Conservation (phyloP, 2,888 invertebrate genomes). For the Poecilobothrus nobilitatus region DNA sequence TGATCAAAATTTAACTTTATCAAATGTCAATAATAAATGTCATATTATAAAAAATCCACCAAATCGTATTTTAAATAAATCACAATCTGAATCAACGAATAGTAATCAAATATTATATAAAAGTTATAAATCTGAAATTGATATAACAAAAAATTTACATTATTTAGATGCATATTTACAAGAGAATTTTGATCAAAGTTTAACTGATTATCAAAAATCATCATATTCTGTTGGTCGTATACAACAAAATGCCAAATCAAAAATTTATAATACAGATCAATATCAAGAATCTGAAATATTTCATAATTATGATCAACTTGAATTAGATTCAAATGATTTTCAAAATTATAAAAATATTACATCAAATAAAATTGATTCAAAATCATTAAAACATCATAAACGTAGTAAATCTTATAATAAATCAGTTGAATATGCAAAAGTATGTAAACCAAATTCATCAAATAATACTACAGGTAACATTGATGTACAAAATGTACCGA, state of each 20-base stretch:
- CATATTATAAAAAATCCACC: conserved; percentile 11
- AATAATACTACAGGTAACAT: conserved; percentile 8
- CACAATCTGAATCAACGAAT: conserved; percentile 4
- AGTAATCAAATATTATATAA: conserved; percentile 37
- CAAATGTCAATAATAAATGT: conserved; percentile 24
- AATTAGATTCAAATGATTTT: not conserved
- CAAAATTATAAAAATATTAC: not conserved
- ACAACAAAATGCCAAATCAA: not conserved
- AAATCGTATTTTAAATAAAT: conserved; percentile 2
- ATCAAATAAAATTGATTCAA: conserved; percentile 5
- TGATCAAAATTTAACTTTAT: conserved; percentile 7
- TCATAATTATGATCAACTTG: not conserved
- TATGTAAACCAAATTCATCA: conserved; percentile 34
- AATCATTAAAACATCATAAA: conserved; percentile 28
- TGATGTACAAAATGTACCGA: conserved; percentile 28
- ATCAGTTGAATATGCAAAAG: conserved; percentile 26
- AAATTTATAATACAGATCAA: not conserved
- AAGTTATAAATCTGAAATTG: conserved; percentile 44
- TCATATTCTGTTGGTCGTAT: conserved; percentile 37
- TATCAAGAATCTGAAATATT: not conserved
- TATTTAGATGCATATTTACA: conserved; percentile 43
- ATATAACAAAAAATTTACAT: conserved; percentile 41
- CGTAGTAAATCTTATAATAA: conserved; percentile 35
- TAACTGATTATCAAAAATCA: conserved; percentile 30
- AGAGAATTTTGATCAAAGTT: conserved; percentile 40